Conservation (phyloP, 2,888 invertebrate genomes). For the Dicycla oo region DNA sequence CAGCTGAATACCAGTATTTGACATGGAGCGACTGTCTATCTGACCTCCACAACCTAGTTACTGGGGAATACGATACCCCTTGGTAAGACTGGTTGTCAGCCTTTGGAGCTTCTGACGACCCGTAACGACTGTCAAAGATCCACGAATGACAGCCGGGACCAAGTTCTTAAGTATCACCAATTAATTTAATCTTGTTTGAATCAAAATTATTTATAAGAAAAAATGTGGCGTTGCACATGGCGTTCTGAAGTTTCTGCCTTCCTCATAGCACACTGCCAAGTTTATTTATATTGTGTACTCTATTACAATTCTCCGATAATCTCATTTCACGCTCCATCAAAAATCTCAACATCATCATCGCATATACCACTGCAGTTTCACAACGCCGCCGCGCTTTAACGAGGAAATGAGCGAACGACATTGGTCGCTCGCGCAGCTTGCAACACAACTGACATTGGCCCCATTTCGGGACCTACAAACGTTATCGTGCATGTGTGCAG, state of each 20-base stretch:
- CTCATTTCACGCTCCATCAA: slow-evolving; percentile 29
- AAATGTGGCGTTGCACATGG: background rate
- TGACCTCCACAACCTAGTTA: no score
- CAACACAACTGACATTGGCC: slow-evolving; percentile 88
- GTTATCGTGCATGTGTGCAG: slow-evolving; percentile 81
- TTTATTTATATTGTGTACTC: background rate
- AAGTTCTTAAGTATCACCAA: no score
- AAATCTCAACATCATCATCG: slow-evolving; percentile 25
- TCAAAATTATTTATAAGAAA: background rate
- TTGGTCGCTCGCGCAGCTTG: slow-evolving; percentile 83
- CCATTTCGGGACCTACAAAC: slow-evolving; percentile 85
- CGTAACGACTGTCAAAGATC: no score
- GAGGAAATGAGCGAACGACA: slow-evolving; percentile 85
- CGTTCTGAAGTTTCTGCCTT: background rate
- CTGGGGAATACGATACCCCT: no score
- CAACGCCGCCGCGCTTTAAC: slow-evolving; percentile 57
- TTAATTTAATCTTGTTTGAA: background rate
- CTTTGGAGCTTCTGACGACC: no score
- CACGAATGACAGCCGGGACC: no score
- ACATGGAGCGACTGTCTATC: no score
- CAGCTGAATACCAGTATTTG: no score
- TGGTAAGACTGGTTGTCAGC: no score
- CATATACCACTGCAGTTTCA: slow-evolving; percentile 60
- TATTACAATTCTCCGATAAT: background rate
- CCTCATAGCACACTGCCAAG: no score